Evolutionary conservation across 2,113 vertebrate genomes (phyloP).

Genomic region (Cyphomyrus plagiostoma): DNA sequence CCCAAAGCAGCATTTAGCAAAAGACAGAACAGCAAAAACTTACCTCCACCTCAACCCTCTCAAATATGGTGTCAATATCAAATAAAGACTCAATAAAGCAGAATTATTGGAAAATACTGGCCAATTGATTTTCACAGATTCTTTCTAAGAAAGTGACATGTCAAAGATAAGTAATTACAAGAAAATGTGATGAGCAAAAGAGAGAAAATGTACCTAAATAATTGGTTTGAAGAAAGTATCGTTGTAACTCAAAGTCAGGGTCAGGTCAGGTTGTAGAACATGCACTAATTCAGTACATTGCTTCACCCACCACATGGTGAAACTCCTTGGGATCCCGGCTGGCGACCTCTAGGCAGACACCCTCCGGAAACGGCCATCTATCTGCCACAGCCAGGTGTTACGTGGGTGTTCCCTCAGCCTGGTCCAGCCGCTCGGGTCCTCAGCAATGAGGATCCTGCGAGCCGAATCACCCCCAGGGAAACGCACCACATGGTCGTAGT

Average conservation of each 20-base stretch:
- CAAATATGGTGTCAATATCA: not conserved
- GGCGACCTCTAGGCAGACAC: too few relatives aligned
- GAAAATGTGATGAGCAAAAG: not conserved
- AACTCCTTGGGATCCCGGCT: too few relatives aligned
- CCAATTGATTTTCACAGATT: not conserved
- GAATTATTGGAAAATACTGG: not conserved
- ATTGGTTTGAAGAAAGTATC: not conserved
- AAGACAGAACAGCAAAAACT: not conserved
- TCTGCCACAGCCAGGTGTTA: too few relatives aligned
- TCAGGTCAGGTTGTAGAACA: too few relatives aligned
- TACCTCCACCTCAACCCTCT: not conserved
- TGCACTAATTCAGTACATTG: too few relatives aligned
- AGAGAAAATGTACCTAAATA: not conserved
- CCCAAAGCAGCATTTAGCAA: conserved; percentile 37
- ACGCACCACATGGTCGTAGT: too few relatives aligned
- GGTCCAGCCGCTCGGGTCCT: too few relatives aligned
- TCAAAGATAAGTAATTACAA: not conserved
- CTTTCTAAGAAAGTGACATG: not conserved
- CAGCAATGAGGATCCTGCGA: too few relatives aligned
- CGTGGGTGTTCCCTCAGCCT: too few relatives aligned
- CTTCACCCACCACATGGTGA: too few relatives aligned
- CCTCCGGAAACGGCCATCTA: too few relatives aligned
- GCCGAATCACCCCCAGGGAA: too few relatives aligned
- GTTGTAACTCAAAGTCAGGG: not conserved
- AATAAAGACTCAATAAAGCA: not conserved